A percentile compares a stretch with the other conserved stretches of the same genome.
Conservation (phyloP, 37 sponge, comb jelly and placozoan genomes). For the Ianthella basta region DNA sequence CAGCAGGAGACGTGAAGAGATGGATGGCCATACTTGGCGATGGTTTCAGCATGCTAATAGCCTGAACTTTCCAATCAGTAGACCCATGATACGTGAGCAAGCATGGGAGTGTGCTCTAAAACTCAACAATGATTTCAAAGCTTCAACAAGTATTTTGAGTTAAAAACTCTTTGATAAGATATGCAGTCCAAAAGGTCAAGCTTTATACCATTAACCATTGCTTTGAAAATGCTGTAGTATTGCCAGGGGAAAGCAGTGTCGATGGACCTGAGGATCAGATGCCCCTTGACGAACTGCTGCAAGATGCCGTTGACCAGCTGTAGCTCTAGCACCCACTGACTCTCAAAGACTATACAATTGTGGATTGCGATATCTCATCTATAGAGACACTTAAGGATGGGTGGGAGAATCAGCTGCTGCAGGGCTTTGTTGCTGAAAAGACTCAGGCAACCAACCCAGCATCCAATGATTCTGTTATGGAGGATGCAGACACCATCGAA, state of each 20-base stretch:
- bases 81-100: no score
- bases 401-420: neutral
- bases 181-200: neutral
- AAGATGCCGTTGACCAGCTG: neutral
- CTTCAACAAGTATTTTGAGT: no score
- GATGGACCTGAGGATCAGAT: neutral
- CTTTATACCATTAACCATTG: neutral
- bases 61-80: no score
- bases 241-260: neutral
- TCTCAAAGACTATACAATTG: neutral
- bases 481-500: neutral
- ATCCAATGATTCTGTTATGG: neutral
- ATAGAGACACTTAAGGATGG: neutral
- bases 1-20: no score
- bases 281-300: conserved; percentile 1
- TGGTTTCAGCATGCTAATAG: no score
- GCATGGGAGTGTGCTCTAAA: no score
- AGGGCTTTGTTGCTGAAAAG: conserved; percentile 4
- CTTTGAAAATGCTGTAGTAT: neutral
- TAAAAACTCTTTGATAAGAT: neutral
- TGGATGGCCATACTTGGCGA: no score
- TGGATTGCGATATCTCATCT: neutral
- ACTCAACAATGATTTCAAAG: no score
- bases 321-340: neutral
- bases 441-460: neutral